Evolutionary conservation across 2,888 invertebrate species (phyloP), one percentile per base, ranked within the genome.

Genomic region (Piscicola geometra): DNA sequence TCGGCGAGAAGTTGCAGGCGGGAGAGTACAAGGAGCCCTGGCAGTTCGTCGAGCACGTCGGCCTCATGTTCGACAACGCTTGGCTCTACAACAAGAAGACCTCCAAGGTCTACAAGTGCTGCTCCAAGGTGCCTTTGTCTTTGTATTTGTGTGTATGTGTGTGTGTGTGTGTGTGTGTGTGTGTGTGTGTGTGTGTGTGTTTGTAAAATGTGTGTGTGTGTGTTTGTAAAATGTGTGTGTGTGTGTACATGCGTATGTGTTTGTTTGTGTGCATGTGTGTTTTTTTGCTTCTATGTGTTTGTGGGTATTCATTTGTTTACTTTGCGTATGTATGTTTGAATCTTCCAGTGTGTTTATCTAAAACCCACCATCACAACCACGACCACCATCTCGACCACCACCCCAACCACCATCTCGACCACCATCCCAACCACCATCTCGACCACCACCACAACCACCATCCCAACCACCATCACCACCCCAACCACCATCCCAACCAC

Each of bases 41-140:
- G 97, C 94, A 98, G 85, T 99, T 96, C 85, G 95, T 97, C 1
- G 97, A 99, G 83, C 99, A 99, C 86, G 94, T 99, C 0, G 99
- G 97, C 96, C 89, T 98, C 80, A 99, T 99, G 99, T 98, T 99
- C 84, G 98, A 99, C 83, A 99, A 99, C 86, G 99, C 99, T 9
- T 99, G 99, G 99, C 88, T 98, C 15, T 99, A 99, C 86, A 99
- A 99, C 87, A 90, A 94, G 78, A 99, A 99, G 87, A 95, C 96
- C 66, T 97, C 98, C 12, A 89, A 93, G 81, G 99, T 99, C 75
- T 99, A 99, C 88, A 91, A 94, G 88, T 96, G 93, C 86, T 96
- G 97, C 88, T 94, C 96, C 80, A 99, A 98, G 92, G 97, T 98
- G 86, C 41, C 77, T 18, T 47, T 47, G 50, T 21, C 9, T 15